Base-by-base conservation (phyloP, 1,140 invertebrate genomes). In the Megalopta genalis region DNA sequence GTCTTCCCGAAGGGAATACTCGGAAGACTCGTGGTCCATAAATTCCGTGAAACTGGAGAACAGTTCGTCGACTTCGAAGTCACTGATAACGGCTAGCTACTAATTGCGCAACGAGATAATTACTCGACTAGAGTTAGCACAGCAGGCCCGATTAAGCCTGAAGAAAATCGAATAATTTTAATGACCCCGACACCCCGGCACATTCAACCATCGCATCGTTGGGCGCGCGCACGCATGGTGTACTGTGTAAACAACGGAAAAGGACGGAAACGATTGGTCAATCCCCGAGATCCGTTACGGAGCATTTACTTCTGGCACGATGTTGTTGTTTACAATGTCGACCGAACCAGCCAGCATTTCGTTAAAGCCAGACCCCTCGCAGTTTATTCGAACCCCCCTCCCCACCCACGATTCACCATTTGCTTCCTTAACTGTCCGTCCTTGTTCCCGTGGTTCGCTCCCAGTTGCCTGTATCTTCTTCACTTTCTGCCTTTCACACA, bases 251-350 rank as follows among this genome's bases (percentile, higher is more conserved):
- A 68, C 82, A 39, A 25, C 46, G 12, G 54, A 59, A 59, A 49
- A 59, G 49, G 67, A 82, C 67, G 83, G 83, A 85, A 85, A 57
- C 72, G 80, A 82, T 85, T 86, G 83, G 80, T 82, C 80, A 82
- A 86, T 86, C 71, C 46, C 23, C 21, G 21, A 69, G 69, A 71
- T 79, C 83, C 75, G 79, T 85, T 77, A 85, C 77, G 42, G 16
- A 80, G 46, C 54, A 52, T 84, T 82, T 60, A 62, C 84, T 77
- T 60, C 37, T 66, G 74, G 66, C 54, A 57, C 52, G 70, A 71
- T 59, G 54, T 64, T 72, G 72, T 75, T 86, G 80, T 85, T 86
- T 85, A 85, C 83, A 77, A 62, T 68, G 49, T 63, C 60, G 39
- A 60, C 23, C 54, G 39, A 82, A 49, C 64, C 70, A 74, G 39